Base-by-base conservation (phyloP, 2,888 invertebrate genomes). In the Timandra comae region DNA sequence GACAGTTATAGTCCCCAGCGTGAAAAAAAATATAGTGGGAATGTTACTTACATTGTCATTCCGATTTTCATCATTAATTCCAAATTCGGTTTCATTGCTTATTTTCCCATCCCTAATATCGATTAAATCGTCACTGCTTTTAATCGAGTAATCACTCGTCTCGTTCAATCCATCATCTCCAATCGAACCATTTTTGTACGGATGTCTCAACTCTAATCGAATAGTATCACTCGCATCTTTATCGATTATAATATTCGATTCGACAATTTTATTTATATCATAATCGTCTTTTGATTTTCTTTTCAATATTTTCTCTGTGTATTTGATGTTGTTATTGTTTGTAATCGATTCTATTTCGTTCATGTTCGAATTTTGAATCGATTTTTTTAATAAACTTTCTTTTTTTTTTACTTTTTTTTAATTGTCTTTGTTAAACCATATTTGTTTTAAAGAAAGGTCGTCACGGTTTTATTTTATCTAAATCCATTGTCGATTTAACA, bases 401-500 rank as follows among this genome's bases (percentile, higher is more conserved):
- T 78, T 38, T 73, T 78, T 30, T 58, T 46, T 62, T 74, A 78
- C 38, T 73, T 78, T 30, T 66, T 52, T 62, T 75, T 76, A 33
- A 13, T 61, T 59, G 34, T 69, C 63, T 66, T 43, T 63, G 54
- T 46, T 65, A 76, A 64, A 73, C 75, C 62, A 76, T 78, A 68
- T 78, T 82, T 55, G 81, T 81, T 80, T n/a, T n/a, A n/a, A n/a
- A n/a, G n/a, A n/a, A n/a, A n/a, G n/a, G n/a, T n/a, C n/a, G n/a
- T n/a, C n/a, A n/a, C n/a, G n/a, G n/a, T n/a, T n/a, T n/a, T n/a
- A n/a, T n/a, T n/a, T n/a, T n/a, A n/a, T n/a, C n/a, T n/a, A n/a
- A n/a, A n/a, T n/a, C 72, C 65, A 81, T 84, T 82, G 81, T 82
- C 74, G 63, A 69, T 76, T 76, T 79, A 80, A 75, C 76, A 60